A percentile compares a stretch with the other conserved stretches of the same genome.
These are phyloP conservation scores for Pelodiscus sinensis DNA, from an alignment of 2,113 vertebrate species.

Conservation along the genomic window DNA sequence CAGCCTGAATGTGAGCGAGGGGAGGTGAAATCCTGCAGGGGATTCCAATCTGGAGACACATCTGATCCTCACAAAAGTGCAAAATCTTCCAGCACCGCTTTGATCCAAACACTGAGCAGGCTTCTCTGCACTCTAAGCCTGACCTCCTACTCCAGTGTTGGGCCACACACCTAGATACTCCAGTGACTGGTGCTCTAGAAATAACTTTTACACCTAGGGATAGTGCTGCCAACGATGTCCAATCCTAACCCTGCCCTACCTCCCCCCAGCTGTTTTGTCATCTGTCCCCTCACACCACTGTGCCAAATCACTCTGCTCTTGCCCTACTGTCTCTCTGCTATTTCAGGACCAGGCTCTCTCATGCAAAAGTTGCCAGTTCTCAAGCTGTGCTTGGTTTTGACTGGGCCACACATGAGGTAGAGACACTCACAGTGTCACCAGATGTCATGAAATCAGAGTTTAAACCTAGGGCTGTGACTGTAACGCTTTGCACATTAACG, in stretches of 20 bases:
- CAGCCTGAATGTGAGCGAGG: background rate
- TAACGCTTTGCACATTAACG: background rate
- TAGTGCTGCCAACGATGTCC: background rate
- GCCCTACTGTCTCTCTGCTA: rapidly evolving
- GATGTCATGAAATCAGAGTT: background rate
- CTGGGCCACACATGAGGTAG: background rate
- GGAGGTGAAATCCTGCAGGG: background rate
- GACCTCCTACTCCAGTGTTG: background rate
- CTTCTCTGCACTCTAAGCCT: background rate
- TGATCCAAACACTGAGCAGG: background rate
- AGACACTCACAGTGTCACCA: background rate
- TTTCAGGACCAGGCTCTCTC: rapidly evolving
- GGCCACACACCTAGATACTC: background rate
- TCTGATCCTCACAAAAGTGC: background rate
- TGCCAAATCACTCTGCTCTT: rapidly evolving
- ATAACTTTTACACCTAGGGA: background rate
- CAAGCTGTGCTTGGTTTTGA: background rate
- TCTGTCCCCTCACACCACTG: rapidly evolving
- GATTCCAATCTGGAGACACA: background rate
- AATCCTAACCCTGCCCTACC: background rate
- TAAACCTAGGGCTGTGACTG: background rate
- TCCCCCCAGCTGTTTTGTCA: background rate
- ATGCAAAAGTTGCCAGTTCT: rapidly evolving
- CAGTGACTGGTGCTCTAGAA: rapidly evolving
- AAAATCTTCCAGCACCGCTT: rapidly evolving